A percentile compares a stretch with the other conserved stretches of the same genome.
Evolutionary conservation across 1,140 invertebrate species (phyloP).

Genomic region (Nebria ingens): DNA sequence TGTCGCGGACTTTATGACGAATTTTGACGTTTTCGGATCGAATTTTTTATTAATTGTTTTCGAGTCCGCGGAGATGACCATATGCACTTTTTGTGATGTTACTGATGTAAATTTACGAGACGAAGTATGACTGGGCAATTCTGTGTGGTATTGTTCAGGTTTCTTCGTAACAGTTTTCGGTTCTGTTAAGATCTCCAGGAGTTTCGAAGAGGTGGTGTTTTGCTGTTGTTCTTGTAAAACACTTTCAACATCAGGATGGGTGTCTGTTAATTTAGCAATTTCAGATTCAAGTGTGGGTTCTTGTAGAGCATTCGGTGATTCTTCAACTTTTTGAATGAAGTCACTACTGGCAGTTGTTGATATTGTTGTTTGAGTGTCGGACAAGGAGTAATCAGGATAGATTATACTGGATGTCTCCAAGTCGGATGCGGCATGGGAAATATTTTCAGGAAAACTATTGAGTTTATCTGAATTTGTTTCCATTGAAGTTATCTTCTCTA

Average conservation of each 20-base stretch:
- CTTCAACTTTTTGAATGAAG: background rate
- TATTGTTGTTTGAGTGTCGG: background rate
- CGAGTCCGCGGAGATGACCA: background rate
- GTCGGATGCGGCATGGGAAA: background rate
- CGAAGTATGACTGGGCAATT: background rate
- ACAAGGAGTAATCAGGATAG: background rate
- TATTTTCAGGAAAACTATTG: constrained; percentile 13
- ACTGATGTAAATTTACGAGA: background rate
- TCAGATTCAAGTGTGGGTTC: constrained; percentile 15
- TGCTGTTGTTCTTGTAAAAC: constrained; percentile 10
- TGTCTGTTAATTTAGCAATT: constrained; percentile 15
- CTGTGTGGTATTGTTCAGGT: background rate
- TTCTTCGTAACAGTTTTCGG: background rate
- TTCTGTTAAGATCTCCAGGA: constrained; percentile 39
- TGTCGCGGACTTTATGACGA: constrained; percentile 10
- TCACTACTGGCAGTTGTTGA: background rate
- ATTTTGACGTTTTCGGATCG: constrained; percentile 13
- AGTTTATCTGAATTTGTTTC: background rate
- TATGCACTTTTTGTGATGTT: background rate
- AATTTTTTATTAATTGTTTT: background rate
- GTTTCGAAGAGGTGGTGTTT: constrained; percentile 30
- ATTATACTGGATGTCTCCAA: background rate
- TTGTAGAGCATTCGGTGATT: background rate
- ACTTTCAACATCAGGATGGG: constrained; percentile 2
- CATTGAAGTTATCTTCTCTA: constrained; percentile 1